Percentiles rank a stretch among this genome's conserved stretches.
Conservation (phyloP, 2,797 vertebrate species). For the Zonotrichia albicollis region DNA sequence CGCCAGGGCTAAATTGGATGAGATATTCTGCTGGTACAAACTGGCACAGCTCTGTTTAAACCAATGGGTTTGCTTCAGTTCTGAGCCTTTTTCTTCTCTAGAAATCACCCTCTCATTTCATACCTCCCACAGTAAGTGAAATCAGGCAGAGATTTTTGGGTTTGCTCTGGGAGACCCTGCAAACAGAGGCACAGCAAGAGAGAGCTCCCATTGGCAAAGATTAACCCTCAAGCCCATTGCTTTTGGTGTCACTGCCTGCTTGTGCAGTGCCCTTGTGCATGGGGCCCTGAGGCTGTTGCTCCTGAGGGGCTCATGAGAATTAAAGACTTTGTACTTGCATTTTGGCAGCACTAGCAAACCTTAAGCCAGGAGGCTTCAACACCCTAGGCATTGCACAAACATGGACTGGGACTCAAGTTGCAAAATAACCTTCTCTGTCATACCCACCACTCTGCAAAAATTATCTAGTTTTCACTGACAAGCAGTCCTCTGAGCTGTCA, state of each 20-base stretch:
- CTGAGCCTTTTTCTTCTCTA: neutral
- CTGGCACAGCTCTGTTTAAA: neutral
- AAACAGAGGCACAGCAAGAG: neutral
- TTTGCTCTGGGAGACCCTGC: neutral
- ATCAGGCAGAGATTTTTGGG: neutral
- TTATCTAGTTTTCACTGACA: neutral
- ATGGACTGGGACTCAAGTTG: neutral
- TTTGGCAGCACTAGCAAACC: neutral
- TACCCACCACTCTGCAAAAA: neutral
- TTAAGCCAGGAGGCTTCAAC: neutral
- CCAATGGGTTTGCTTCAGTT: neutral
- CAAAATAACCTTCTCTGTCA: neutral
- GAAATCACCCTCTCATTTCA: neutral
- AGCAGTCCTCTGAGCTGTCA: neutral
- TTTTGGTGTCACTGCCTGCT: neutral
- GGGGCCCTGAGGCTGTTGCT: neutral
- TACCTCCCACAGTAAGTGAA: neutral
- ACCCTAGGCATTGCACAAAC: neutral
- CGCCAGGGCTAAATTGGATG: neutral
- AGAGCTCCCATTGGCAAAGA: fast-evolving
- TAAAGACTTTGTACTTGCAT: neutral
- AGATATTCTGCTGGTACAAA: neutral
- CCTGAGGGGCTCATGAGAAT: neutral
- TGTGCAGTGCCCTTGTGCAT: neutral
- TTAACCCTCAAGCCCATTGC: fast-evolving